phyloP scores from a whole-genome alignment of 2,888 invertebrate genomes.

The Ophion costatus region DNA sequence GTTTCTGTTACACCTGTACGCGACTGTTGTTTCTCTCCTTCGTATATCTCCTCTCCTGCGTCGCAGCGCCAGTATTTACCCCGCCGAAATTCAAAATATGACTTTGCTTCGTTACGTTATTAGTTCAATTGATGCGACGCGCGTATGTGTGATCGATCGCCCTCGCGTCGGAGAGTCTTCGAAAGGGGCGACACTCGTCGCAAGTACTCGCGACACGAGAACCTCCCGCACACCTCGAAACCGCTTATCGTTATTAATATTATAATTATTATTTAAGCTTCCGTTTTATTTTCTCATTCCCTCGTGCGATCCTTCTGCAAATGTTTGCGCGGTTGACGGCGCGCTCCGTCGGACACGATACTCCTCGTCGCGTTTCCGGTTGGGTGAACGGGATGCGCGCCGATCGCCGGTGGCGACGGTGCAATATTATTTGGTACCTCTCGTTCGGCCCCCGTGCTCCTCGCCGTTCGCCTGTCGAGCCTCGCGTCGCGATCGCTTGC shows the following conservation, averaged over 20 bases:
- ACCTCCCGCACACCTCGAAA: conserved; percentile 4
- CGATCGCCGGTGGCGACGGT: conserved; percentile 71
- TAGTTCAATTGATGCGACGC: background rate
- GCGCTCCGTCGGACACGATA: background rate
- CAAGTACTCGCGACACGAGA: background rate
- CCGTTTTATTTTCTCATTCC: conserved; percentile 12
- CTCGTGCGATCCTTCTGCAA: conserved; percentile 2
- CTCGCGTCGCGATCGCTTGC: background rate
- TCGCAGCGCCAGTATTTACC: background rate
- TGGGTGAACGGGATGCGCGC: background rate
- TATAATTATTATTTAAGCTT: conserved; percentile 57
- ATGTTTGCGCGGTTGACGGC: background rate
- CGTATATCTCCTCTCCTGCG: background rate
- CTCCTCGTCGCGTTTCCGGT: conserved; percentile 3
- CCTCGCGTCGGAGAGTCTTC: background rate
- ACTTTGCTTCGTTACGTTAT: conserved; percentile 10
- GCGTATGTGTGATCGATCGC: conserved; percentile 3
- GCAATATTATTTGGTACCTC: conserved; percentile 79
- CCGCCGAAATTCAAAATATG: conserved; percentile 77
- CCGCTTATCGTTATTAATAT: conserved; percentile 37
- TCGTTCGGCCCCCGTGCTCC: conserved; percentile 71
- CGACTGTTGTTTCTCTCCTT: conserved; percentile 60
- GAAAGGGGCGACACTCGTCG: conserved; percentile 7
- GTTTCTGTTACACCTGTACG: conserved; percentile 77
- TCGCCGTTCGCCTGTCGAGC: conserved; percentile 33